A percentile compares a stretch with the other conserved stretches of the same genome.
These are phyloP conservation scores for Pyralis farinalis DNA, from an alignment of 2,888 invertebrate species.

Conservation along the genomic window DNA sequence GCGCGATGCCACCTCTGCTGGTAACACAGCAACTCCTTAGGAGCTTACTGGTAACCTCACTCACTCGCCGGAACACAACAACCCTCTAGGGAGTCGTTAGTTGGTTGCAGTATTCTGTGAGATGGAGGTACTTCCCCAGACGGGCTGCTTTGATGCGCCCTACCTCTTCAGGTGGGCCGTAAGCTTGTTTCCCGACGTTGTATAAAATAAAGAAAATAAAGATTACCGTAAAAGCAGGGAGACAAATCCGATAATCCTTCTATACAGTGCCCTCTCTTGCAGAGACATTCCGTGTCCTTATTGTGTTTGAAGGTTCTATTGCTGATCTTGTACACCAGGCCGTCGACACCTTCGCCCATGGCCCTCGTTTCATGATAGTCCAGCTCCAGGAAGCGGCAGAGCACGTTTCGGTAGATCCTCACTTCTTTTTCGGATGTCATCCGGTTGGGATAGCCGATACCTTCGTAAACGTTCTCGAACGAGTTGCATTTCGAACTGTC, in stretches of 20 bases:
- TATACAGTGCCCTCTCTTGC: conserved; percentile 67
- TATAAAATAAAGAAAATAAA: conserved; percentile 1
- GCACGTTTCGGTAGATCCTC: conserved; percentile 85
- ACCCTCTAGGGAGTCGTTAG: too few relatives aligned
- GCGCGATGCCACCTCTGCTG: too few relatives aligned
- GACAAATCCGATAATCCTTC: conserved; percentile 85
- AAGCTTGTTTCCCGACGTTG: too few relatives aligned
- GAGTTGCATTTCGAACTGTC: conserved; percentile 83
- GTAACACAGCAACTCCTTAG: too few relatives aligned
- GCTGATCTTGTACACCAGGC: conserved; percentile 81
- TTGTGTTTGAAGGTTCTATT: conserved; percentile 82
- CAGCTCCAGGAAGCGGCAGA: conserved; percentile 85
- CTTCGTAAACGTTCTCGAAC: conserved; percentile 86
- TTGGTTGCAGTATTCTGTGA: too few relatives aligned
- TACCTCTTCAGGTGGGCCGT: too few relatives aligned
- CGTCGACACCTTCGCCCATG: conserved; percentile 74
- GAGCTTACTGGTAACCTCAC: too few relatives aligned
- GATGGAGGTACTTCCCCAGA: too few relatives aligned
- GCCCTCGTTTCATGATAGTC: conserved; percentile 34
- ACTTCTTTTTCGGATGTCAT: conserved; percentile 76
- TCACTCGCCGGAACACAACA: too few relatives aligned
- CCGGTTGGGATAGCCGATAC: conserved; percentile 84
- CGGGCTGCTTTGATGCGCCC: too few relatives aligned
- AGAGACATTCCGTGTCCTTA: conserved; percentile 84
- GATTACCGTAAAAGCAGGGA: conserved; percentile 86